Evolutionary conservation across 2,113 vertebrate species (phyloP), one percentile per base, ranked within the genome.

Genomic region (Erinaceus europaeus): DNA sequence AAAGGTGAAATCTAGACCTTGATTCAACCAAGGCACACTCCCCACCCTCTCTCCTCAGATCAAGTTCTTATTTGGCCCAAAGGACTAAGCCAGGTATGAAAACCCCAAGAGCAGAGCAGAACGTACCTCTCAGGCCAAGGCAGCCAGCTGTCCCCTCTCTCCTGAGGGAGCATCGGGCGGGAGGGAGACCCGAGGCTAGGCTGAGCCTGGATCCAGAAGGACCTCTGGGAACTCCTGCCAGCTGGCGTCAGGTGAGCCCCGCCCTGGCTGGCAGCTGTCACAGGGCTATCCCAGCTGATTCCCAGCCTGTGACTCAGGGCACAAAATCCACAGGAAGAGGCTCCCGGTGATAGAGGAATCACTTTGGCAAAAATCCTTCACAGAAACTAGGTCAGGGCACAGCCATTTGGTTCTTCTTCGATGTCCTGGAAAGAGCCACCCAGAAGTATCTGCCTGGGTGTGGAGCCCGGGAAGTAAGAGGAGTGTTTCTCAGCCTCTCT

Each of bases 121-220:
- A 79, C 94, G 78, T 94, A 96, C 94, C 95, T 95, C 67, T 9
- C 53, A 7, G 34, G 78, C 61, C 69, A 52, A 57, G 65, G 6
- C 0, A 1, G 87, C 81, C 78, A 69, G 89, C 68, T 90, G 84
- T 84, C n/a, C 59, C 86, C 61, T 71, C 42, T 46, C 62, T 87
- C 81, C 55, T 46, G 18, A 29, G 86, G 84, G 86, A 27, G 62
- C 4, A n/a, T 23, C 65, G 13, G 69, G 81, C 55, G 27, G 89
- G 27, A 94, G 62, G 64, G 46, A 32, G 4, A n/a, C 18, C 82
- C 40, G 48, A 23, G 2, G 50, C 50, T 27, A 74, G 7, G 55
- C 36, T 0, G 38, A 79, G 83, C 62, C 18, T 52, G 71, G 86
- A 65, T 73, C 91, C 83, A 57, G 57, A 48, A 73, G 46, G 65